A percentile compares a stretch with the other conserved stretches of the same genome.
Evolutionary conservation across 1,140 invertebrate genomes (phyloP).

Genomic region (Pantala flavescens): DNA sequence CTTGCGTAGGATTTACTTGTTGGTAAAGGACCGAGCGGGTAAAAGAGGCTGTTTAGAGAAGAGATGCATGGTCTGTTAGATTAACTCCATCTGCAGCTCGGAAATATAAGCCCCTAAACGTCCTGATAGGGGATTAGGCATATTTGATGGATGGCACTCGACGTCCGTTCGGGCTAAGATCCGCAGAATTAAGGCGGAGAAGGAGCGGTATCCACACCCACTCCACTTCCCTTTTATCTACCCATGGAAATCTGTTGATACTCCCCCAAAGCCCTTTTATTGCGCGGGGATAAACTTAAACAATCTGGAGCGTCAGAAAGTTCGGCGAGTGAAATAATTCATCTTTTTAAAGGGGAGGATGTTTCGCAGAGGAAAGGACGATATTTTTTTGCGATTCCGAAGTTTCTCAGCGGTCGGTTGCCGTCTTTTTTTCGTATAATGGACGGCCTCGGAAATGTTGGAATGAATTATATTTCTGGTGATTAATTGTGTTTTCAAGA

Average conservation of each 20-base stretch:
- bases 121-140: not conserved
- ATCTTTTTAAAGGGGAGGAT: not conserved
- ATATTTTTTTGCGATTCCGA: no score
- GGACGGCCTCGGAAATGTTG: no score
- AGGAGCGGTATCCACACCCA: not conserved
- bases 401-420: no score
- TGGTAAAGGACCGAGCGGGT: not conserved
- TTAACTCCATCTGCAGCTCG: not conserved
- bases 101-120: not conserved
- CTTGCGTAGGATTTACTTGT: not conserved
- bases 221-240: not conserved
- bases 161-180: not conserved
- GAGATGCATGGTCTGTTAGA: not conserved
- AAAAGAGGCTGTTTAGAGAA: not conserved
- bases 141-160: not conserved
- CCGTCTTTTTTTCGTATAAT: no score
- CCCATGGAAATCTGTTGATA: not conserved
- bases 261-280: not conserved
- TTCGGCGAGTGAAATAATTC: not conserved
- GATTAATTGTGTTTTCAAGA: no score
- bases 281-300: slow-evolving; percentile 5
- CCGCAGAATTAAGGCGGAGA: not conserved
- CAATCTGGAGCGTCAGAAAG: not conserved
- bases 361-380: not conserved
- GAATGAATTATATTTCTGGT: no score